Conservation (phyloP, 2,888 invertebrate species). For the Bedellia somnulentella region DNA sequence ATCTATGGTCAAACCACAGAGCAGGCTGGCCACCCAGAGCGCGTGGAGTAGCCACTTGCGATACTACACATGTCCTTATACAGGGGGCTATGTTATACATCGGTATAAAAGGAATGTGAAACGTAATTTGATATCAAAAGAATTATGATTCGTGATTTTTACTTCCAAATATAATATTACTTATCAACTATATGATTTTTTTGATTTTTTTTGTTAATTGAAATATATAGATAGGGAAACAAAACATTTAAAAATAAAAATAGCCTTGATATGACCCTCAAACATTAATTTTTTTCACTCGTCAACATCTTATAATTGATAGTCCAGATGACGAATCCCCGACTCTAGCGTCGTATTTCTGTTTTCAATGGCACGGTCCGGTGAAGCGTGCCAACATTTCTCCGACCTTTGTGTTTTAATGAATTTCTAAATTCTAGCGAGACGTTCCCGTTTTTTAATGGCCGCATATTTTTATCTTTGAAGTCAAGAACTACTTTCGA, state of each 20-base stretch:
- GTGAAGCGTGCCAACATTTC: conserved; percentile 43
- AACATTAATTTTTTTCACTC: too few species aligned
- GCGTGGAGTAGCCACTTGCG: conserved; percentile 26
- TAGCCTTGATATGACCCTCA: too few species aligned
- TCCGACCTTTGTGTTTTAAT: conserved; percentile 39
- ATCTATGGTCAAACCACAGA: conserved; percentile 21
- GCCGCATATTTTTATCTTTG: conserved; percentile 15
- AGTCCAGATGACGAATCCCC: conserved; percentile 21
- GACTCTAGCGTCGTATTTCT: conserved; percentile 15
- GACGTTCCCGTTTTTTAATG: conserved; percentile 38
- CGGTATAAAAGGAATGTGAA: too few species aligned
- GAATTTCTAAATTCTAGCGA: conserved; percentile 22
- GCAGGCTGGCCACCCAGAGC: conserved; percentile 50
- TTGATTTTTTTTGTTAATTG: too few species aligned
- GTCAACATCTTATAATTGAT: conserved; percentile 27
- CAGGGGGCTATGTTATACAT: too few species aligned
- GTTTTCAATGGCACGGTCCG: conserved; percentile 17
- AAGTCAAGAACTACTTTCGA: too few species aligned
- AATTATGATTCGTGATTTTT: too few species aligned
- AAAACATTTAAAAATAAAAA: too few species aligned
- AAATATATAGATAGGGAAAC: too few species aligned
- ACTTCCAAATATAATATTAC: too few species aligned
- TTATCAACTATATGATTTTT: too few species aligned
- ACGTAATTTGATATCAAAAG: too few species aligned
- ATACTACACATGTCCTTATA: conserved; percentile 2